A percentile compares a stretch with the other conserved stretches of the same genome.
Evolutionary conservation across 2,797 vertebrate genomes (phyloP).

Genomic region (Triplophysa bombifrons): DNA sequence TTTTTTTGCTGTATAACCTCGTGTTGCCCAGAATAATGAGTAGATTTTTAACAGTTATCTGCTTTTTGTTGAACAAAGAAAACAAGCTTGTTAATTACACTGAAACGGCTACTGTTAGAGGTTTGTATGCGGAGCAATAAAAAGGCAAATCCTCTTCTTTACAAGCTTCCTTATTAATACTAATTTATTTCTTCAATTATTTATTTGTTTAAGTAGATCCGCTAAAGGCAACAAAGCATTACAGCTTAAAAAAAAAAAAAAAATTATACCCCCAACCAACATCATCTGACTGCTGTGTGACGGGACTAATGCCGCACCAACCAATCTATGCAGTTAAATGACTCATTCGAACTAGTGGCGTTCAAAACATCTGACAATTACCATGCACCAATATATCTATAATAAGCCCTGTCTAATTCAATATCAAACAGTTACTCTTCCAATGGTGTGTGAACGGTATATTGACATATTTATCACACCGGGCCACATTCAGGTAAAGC

Average conservation of each 20-base stretch:
- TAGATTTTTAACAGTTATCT: neutral
- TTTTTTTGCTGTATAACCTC: neutral
- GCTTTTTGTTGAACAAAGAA: neutral
- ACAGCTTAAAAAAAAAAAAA: neutral
- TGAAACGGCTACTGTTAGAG: neutral
- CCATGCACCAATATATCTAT: slow-evolving; percentile 3
- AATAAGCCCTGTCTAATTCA: slow-evolving; percentile 9
- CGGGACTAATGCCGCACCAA: neutral
- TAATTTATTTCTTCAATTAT: neutral
- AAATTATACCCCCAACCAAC: neutral
- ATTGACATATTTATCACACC: neutral
- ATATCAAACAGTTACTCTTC: neutral
- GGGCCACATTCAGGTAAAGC: neutral
- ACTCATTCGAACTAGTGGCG: too few relatives aligned
- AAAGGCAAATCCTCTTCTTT: neutral
- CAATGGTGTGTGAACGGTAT: neutral
- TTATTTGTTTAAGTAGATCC: slow-evolving; percentile 1
- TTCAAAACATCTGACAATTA: neutral
- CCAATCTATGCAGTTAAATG: neutral
- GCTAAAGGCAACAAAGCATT: neutral
- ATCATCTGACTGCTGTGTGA: neutral
- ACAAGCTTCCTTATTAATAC: neutral
- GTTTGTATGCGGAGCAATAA: neutral
- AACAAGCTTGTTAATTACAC: neutral
- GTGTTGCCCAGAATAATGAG: neutral